These are phyloP conservation scores for Hemichromis elongatus DNA, from an alignment of 2,113 vertebrate genomes.

Conservation along the genomic window DNA sequence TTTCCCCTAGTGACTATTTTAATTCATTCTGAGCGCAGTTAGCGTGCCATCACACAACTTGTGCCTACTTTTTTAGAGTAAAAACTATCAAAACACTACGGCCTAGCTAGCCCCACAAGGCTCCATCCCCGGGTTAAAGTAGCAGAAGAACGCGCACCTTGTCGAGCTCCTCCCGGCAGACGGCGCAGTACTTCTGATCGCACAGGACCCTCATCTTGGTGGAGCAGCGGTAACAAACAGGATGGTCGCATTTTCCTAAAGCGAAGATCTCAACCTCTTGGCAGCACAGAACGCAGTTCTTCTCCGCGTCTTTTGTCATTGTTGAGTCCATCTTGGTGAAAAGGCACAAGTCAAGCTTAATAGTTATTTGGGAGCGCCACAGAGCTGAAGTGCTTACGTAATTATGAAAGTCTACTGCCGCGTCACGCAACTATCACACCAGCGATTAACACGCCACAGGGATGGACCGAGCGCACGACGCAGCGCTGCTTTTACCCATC, in stretches of 20 bases:
- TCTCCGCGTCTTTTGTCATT: conserved; percentile 66
- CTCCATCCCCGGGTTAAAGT: conserved; percentile 23
- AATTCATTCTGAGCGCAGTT: neutral
- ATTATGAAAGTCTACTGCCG: conserved; percentile 22
- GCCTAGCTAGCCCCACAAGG: conserved; percentile 34
- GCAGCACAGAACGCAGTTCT: conserved; percentile 89
- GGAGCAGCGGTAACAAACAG: conserved; percentile 95
- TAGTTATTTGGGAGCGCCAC: neutral
- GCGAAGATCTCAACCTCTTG: conserved; percentile 90
- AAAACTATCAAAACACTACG: neutral
- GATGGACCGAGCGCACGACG: neutral
- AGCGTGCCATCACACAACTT: neutral
- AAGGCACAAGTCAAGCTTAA: conserved; percentile 9
- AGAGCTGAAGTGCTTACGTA: conserved; percentile 44
- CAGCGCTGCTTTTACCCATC: neutral
- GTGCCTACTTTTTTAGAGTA: neutral
- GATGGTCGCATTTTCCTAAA: conserved; percentile 93
- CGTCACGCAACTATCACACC: neutral
- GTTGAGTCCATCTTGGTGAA: conserved; percentile 53
- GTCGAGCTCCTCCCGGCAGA: conserved; percentile 94
- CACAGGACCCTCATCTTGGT: conserved; percentile 96
- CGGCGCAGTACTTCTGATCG: conserved; percentile 95
- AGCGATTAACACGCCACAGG: neutral
- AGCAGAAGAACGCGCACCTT: conserved; percentile 74
- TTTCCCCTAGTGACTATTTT: neutral